phyloP scores from a whole-genome alignment of 2,888 invertebrate species.

The Ichneumon xanthorius region DNA sequence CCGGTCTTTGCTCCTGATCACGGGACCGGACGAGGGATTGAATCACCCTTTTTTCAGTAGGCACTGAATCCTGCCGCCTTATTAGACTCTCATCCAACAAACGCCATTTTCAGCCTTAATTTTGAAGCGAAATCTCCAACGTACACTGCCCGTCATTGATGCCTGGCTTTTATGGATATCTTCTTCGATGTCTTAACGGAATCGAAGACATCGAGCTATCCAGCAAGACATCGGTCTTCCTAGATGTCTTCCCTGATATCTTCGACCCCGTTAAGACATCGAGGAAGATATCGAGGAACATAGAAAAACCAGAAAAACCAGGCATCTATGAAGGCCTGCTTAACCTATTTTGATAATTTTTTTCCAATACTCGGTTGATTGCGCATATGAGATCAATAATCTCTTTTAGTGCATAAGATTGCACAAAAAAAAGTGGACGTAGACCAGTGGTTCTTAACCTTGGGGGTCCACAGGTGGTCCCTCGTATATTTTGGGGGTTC shows the following conservation, averaged over 20 bases:
- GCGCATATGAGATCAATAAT: not conserved
- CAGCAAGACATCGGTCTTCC: no score
- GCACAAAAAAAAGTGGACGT: not conserved
- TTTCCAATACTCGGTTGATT: not conserved
- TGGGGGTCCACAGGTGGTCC: no score
- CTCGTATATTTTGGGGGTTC: no score
- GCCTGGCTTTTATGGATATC: no score
- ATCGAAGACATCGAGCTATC: no score
- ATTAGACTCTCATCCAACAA: not conserved
- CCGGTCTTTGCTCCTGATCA: slow-evolving; percentile 24
- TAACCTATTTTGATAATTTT: not conserved
- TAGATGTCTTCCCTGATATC: no score
- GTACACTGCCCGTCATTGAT: not conserved
- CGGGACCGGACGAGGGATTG: slow-evolving; percentile 16
- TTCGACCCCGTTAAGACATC: no score
- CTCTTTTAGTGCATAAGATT: no score
- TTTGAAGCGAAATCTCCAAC: not conserved
- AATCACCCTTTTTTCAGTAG: not conserved
- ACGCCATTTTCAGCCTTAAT: not conserved
- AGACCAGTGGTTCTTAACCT: not conserved
- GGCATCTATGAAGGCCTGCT: not conserved
- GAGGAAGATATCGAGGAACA: no score
- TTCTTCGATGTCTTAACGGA: no score
- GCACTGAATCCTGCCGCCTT: not conserved
- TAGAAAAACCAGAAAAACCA: no score